Evolutionary conservation across 2,888 invertebrate genomes (phyloP).

Genomic region (Netelia fuscicornis): DNA sequence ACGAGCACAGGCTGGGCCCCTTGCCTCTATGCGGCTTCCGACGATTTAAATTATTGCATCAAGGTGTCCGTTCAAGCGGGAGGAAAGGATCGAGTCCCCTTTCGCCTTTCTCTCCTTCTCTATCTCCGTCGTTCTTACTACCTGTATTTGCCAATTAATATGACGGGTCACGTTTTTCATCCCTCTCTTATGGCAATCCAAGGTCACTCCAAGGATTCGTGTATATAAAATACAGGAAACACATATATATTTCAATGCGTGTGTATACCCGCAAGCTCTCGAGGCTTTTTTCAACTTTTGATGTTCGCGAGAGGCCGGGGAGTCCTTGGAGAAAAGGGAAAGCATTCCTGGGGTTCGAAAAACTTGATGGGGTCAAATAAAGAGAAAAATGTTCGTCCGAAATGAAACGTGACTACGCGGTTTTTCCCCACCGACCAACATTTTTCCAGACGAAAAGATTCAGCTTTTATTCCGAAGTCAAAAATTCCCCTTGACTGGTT

Average conservation of each 20-base stretch:
- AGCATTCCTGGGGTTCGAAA: constrained; percentile 20
- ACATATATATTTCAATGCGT: background rate
- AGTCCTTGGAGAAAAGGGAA: constrained; percentile 34
- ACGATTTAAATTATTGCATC: constrained; percentile 64
- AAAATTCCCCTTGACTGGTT: constrained; percentile 7
- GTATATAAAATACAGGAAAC: constrained; percentile 13
- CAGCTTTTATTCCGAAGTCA: background rate
- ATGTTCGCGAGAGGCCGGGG: constrained; percentile 25
- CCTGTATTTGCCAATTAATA: constrained; percentile 68
- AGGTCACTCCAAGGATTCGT: background rate
- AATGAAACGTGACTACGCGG: constrained; percentile 32
- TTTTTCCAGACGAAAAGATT: constrained; percentile 36
- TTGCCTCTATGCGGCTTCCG: constrained; percentile 29
- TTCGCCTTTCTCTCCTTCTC: background rate
- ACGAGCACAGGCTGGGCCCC: background rate
- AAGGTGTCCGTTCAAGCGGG: constrained; percentile 33
- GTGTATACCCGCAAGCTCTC: background rate
- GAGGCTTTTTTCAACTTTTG: constrained; percentile 32
- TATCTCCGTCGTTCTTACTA: background rate
- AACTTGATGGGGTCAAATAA: background rate
- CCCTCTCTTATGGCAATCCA: constrained; percentile 12
- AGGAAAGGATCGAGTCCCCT: constrained; percentile 31
- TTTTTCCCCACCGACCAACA: constrained; percentile 47
- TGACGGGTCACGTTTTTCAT: constrained; percentile 39
- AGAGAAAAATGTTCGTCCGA: constrained; percentile 14